Percentiles rank a stretch among this genome's conserved stretches.
These are phyloP conservation scores for Cebus imitator DNA, from an alignment of 2,113 vertebrate species.

Conservation along the genomic window DNA sequence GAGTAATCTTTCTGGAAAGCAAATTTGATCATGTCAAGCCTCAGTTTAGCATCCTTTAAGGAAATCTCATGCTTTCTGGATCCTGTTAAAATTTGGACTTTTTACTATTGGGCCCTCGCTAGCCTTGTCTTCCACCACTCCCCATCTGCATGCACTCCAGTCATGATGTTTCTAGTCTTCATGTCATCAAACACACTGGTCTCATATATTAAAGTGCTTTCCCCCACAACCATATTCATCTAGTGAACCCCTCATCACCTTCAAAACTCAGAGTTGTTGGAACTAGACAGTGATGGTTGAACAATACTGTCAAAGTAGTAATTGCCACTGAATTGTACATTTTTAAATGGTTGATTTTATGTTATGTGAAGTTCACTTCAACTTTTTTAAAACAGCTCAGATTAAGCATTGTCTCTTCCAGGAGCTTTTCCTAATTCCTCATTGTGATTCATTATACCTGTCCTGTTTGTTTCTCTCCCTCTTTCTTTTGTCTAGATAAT, in stretches of 20 bases:
- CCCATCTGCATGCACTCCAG: not conserved
- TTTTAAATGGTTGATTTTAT: constrained; percentile 20
- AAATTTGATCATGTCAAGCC: not conserved
- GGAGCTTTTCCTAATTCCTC: not conserved
- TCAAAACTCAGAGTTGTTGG: constrained; percentile 29
- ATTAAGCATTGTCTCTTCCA: not conserved
- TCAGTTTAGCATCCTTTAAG: not conserved
- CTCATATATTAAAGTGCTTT: not conserved
- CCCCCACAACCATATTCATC: not conserved
- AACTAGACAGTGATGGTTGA: not conserved
- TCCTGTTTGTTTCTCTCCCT: not conserved
- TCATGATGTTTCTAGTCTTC: not conserved
- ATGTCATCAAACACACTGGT: not conserved
- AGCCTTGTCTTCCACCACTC: not conserved
- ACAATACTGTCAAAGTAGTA: not conserved
- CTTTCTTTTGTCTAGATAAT: not conserved
- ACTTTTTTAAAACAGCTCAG: not conserved
- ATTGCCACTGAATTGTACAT: not conserved
- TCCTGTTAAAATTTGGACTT: not conserved
- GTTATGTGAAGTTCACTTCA: not conserved
- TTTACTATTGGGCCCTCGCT: not conserved
- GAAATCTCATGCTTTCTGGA: not conserved
- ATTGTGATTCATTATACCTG: not conserved
- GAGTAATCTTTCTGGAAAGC: constrained; percentile 29
- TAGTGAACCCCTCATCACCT: not conserved